A percentile compares a stretch with the other conserved stretches of the same genome.
These are phyloP conservation scores for Pangasius macronema DNA, from an alignment of 2,797 vertebrate genomes.

Conservation along the genomic window DNA sequence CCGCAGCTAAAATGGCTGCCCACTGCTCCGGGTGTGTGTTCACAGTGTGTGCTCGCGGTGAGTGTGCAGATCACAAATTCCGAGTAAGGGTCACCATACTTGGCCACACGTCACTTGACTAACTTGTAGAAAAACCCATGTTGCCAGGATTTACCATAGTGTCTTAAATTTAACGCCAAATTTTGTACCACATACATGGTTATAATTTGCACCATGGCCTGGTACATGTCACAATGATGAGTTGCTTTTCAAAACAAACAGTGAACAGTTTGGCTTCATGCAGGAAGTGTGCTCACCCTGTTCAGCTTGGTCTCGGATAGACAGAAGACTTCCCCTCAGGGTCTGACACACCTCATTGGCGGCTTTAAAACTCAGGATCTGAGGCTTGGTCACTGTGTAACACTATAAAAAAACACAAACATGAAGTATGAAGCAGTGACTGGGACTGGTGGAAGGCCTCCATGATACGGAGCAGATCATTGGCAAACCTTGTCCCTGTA, in stretches of 20 bases:
- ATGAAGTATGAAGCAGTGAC: background rate
- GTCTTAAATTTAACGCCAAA: background rate
- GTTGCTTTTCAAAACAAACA: background rate
- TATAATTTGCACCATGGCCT: background rate
- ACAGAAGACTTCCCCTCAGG: constrained; percentile 80
- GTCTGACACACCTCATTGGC: constrained; percentile 79
- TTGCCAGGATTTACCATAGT: background rate
- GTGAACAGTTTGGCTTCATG: background rate
- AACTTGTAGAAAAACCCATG: background rate
- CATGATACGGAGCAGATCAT: background rate
- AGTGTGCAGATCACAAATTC: too few species aligned
- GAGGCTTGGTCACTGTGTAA: constrained; percentile 72
- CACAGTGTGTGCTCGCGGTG: too few species aligned
- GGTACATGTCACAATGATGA: background rate
- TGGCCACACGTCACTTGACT: too few species aligned
- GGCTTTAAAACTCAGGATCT: constrained; percentile 65
- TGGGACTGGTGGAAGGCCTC: background rate
- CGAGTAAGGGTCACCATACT: too few species aligned
- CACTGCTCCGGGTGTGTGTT: too few species aligned
- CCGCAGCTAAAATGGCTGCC: too few species aligned
- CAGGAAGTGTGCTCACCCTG: constrained; percentile 79
- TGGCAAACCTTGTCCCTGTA: constrained; percentile 88
- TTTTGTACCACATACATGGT: background rate
- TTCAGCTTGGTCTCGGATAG: constrained; percentile 85
- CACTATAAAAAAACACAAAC: constrained; percentile 78